phyloP scores from a whole-genome alignment of 1,140 invertebrate genomes.

The Cydia strobilella region DNA sequence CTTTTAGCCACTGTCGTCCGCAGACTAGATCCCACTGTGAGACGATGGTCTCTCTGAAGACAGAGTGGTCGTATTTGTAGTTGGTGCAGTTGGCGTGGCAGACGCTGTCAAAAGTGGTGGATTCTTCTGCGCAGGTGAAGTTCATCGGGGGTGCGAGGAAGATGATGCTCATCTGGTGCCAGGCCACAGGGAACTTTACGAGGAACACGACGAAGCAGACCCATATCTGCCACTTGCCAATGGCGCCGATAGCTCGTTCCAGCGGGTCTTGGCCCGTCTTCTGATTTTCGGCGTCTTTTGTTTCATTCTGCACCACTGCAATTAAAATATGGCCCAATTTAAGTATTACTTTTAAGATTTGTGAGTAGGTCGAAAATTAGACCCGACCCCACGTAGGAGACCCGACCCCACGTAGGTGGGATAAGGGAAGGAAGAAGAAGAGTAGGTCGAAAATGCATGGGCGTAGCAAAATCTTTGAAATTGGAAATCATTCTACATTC shows the following conservation, averaged over 20 bases:
- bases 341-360: neutral
- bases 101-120: constrained; percentile 58
- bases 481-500: no score
- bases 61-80: constrained; percentile 82
- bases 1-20: constrained; percentile 82
- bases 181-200: constrained; percentile 86
- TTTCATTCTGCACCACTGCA: constrained; percentile 71
- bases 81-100: constrained; percentile 78
- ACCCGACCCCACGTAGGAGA: no score
- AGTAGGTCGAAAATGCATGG: no score
- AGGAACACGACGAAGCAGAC: constrained; percentile 84
- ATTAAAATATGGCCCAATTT: constrained; percentile 34
- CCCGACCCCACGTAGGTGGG: no score
- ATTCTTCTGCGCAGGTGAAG: constrained; percentile 62
- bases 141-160: constrained; percentile 83
- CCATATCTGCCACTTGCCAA: constrained; percentile 86
- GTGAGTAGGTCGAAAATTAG: no score
- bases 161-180: constrained; percentile 86
- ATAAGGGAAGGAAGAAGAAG: no score
- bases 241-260: constrained; percentile 82
- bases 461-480: no score
- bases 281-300: constrained; percentile 53
- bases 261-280: constrained; percentile 59
- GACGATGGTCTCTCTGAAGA: constrained; percentile 86
- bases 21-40: constrained; percentile 89